Conservation (phyloP, 2,797 vertebrate species). For the Masticophis lateralis region DNA sequence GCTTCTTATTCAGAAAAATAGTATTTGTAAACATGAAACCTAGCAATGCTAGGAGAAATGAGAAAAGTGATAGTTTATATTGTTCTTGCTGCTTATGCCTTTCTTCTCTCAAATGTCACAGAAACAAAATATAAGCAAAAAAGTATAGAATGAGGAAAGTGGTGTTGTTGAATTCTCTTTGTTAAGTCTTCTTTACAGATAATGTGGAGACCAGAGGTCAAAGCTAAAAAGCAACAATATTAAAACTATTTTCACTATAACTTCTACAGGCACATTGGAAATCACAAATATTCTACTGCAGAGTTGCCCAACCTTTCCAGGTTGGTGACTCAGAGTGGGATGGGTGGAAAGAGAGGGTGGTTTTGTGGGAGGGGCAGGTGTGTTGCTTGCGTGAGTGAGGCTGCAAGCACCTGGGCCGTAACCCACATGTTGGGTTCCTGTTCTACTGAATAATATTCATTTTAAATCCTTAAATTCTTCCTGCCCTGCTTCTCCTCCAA, state of each 20-base stretch:
- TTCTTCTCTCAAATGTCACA: background rate
- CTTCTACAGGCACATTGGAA: slow-evolving; percentile 29
- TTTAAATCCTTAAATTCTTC: slow-evolving; percentile 40
- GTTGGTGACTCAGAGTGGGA: background rate
- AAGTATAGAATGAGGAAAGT: background rate
- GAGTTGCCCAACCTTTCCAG: background rate
- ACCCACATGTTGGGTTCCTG: no score
- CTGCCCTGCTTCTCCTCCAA: slow-evolving; percentile 34
- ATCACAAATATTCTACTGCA: slow-evolving; percentile 38
- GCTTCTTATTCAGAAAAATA: background rate
- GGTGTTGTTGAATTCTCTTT: background rate
- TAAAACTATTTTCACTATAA: slow-evolving; percentile 21
- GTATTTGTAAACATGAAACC: background rate
- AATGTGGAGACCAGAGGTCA: slow-evolving; percentile 10
- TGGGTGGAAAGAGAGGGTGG: background rate
- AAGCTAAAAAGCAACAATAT: slow-evolving; percentile 28
- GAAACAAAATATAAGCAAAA: background rate
- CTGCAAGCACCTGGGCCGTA: no score
- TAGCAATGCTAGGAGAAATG: background rate
- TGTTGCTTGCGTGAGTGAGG: no score
- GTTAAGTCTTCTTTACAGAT: background rate
- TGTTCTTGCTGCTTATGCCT: background rate
- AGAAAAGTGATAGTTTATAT: background rate
- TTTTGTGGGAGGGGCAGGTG: background rate
- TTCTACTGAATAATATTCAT: slow-evolving; percentile 35